A percentile compares a stretch with the other conserved stretches of the same genome.
These are phyloP conservation scores for Erethizon dorsatum DNA, from an alignment of 2,797 vertebrate species.

Conservation along the genomic window DNA sequence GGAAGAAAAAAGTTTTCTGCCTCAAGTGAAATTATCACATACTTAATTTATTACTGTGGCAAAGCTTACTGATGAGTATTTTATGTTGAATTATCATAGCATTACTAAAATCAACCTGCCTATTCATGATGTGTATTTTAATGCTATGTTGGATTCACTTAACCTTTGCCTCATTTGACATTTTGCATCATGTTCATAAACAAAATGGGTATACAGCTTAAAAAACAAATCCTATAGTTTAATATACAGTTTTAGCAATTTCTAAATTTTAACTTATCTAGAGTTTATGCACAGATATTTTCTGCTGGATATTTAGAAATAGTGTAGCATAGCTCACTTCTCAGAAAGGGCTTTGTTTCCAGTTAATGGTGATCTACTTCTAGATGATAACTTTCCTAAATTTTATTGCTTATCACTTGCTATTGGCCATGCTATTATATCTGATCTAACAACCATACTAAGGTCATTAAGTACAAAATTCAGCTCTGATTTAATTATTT, in stretches of 20 bases:
- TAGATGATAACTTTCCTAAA: slow-evolving; percentile 37
- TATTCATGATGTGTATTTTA: background rate
- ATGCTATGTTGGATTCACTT: background rate
- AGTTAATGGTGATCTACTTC: background rate
- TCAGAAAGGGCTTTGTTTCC: slow-evolving; percentile 20
- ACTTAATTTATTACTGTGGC: background rate
- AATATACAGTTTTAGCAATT: background rate
- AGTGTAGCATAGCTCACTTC: background rate
- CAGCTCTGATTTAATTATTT: background rate
- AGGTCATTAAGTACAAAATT: slow-evolving; percentile 32
- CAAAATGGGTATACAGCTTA: background rate
- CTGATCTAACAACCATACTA: background rate
- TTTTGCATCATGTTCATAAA: background rate
- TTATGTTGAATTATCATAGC: background rate
- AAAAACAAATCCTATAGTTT: background rate
- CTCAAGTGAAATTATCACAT: background rate
- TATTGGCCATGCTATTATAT: background rate
- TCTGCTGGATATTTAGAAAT: background rate
- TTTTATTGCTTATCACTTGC: background rate
- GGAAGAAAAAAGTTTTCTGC: background rate
- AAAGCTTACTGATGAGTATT: background rate
- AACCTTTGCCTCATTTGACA: background rate
- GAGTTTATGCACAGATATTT: slow-evolving; percentile 15
- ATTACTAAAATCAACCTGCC: background rate
- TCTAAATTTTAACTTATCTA: slow-evolving; percentile 1